Evolutionary conservation across 2,113 vertebrate genomes (phyloP).

Genomic region (Polypterus bichir): DNA sequence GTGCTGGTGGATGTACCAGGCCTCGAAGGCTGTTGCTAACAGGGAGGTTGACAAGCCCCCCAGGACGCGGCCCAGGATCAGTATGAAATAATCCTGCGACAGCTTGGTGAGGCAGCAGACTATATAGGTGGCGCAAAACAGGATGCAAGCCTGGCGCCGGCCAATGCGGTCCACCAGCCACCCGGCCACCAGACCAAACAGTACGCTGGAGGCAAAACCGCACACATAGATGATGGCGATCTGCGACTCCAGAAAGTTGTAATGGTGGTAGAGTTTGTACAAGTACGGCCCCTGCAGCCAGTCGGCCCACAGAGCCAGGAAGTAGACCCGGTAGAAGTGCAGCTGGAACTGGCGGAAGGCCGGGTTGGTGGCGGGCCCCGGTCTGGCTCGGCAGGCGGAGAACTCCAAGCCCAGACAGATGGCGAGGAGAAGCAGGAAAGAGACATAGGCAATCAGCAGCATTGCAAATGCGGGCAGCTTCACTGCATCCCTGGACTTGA

Average conservation of each 20-base stretch:
- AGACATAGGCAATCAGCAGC: conserved; percentile 68
- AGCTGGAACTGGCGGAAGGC: conserved; percentile 68
- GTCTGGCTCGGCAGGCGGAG: conserved; percentile 53
- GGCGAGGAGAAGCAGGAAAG: conserved; percentile 53
- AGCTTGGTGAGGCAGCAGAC: conserved; percentile 78
- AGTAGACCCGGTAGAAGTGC: conserved; percentile 68
- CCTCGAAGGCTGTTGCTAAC: conserved; percentile 72
- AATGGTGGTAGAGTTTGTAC: conserved; percentile 85
- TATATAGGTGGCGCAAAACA: conserved; percentile 72
- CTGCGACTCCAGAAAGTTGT: conserved; percentile 82
- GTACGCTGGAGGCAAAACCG: conserved; percentile 69
- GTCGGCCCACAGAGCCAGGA: conserved; percentile 75
- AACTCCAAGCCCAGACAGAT: conserved; percentile 65
- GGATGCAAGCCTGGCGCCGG: conserved; percentile 66
- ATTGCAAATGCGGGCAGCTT: conserved; percentile 31
- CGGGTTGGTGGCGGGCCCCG: conserved; percentile 57
- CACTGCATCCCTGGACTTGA: no score
- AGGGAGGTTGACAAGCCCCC: conserved; percentile 78
- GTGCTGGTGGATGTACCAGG: conserved; percentile 78
- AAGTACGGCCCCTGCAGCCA: conserved; percentile 90
- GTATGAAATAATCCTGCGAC: conserved; percentile 75
- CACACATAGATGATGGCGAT: conserved; percentile 86
- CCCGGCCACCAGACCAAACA: conserved; percentile 66
- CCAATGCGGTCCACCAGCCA: conserved; percentile 67
- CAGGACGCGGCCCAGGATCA: conserved; percentile 65